Percentiles rank a stretch among this genome's conserved stretches.
Conservation (phyloP, 2,797 vertebrate genomes). For the Clamator glandarius region DNA sequence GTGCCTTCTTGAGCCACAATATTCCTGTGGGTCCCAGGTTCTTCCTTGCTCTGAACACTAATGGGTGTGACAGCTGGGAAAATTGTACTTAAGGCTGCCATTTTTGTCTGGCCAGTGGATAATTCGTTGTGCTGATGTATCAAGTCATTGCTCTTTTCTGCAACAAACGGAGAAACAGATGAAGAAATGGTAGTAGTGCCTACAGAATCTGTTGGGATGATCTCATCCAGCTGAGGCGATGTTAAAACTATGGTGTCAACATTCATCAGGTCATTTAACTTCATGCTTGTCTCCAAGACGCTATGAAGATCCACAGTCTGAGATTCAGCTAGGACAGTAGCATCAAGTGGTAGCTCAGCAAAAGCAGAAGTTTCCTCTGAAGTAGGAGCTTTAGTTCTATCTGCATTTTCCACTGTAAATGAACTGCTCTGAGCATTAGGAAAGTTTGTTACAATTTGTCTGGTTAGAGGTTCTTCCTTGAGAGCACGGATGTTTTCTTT, state of each 20-base stretch:
- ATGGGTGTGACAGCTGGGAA: background rate
- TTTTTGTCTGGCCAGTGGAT: background rate
- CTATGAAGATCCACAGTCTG: background rate
- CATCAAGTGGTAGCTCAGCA: background rate
- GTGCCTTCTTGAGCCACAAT: background rate
- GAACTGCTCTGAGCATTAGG: background rate
- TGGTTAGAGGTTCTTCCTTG: background rate
- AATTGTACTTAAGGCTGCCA: background rate
- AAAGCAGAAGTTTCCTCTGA: constrained; percentile 41
- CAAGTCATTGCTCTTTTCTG: background rate
- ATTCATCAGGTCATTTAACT: background rate
- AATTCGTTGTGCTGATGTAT: background rate
- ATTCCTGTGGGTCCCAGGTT: background rate
- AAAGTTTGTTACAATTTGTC: background rate
- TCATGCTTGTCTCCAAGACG: background rate
- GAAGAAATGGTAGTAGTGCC: background rate
- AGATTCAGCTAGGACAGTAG: background rate
- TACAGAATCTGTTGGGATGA: background rate
- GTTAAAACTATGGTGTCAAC: background rate
- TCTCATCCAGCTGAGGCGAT: background rate
- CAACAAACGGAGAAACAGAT: background rate
- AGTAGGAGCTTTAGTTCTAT: background rate
- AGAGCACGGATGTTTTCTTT: background rate
- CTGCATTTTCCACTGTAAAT: background rate
- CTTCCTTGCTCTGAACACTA: background rate